These are phyloP conservation scores for Limnephilus auricula DNA, from an alignment of 2,888 invertebrate species.

Conservation along the genomic window DNA sequence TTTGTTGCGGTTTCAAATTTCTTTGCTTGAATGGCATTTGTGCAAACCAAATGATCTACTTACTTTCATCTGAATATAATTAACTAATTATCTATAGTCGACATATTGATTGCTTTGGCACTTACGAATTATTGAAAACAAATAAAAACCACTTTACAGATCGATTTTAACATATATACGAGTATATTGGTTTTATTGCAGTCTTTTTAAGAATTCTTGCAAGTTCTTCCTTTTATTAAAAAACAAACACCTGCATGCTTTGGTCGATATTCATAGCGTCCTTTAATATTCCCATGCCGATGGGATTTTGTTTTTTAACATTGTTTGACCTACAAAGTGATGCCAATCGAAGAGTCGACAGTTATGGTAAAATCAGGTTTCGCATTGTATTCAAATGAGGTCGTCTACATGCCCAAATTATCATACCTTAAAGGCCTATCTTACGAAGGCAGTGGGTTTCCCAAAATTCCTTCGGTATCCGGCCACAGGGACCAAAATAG, in stretches of 20 bases:
- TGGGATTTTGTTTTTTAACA: background rate
- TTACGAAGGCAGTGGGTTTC: background rate
- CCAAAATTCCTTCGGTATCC: background rate
- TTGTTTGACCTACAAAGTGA: background rate
- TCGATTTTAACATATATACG: too few species aligned
- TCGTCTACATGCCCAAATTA: background rate
- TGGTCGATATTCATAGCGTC: background rate
- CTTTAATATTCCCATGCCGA: background rate
- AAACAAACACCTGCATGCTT: background rate
- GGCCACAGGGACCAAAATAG: background rate
- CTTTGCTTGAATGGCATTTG: background rate
- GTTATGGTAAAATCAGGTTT: background rate
- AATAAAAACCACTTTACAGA: background rate
- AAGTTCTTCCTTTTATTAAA: background rate
- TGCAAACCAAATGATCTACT: background rate
- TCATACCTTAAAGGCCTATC: background rate
- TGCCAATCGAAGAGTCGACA: background rate
- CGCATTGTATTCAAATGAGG: conserved; percentile 23
- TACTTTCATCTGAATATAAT: background rate
- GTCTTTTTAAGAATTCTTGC: background rate
- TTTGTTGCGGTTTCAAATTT: background rate
- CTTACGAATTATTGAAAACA: background rate
- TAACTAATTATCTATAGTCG: background rate
- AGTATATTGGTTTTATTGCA: background rate
- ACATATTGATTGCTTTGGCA: background rate